Base-by-base conservation (phyloP, 2,888 invertebrate species). In the Nasonia oneida region DNA sequence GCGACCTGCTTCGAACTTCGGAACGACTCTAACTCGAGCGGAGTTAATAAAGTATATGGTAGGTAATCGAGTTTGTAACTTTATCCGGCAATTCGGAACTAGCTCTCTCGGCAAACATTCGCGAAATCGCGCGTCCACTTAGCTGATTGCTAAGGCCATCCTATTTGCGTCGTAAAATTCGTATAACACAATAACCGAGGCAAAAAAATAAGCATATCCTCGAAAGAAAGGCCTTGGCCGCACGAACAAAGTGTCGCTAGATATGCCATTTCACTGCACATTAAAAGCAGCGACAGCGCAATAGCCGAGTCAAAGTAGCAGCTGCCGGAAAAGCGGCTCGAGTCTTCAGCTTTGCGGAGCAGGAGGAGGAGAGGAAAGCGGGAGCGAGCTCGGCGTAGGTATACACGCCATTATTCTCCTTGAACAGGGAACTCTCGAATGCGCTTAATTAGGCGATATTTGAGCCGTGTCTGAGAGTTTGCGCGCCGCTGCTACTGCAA, bases 371-470 rank as follows among this genome's bases (percentile, higher is more conserved):
- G 37, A 5, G 10, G 39, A 39, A n/a, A n/a, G 57, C 1, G 67
- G 33, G 67, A 33, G 14, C 3, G 29, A 33, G 14, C 29, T 57
- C 42, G 53, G 67, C 23, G 29, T 8, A 87, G 87, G 84, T 88
- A 89, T 84, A 89, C 88, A 75, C 53, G 76, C 76, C 80, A 88
- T 90, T 90, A 90, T 88, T 89, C 88, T 86, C 88, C 88, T 83
- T 42, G 71, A 83, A 81, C 73, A 73, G 87, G 89, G 88, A 91
- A 91, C 90, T 91, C 89, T 89, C 90, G 89, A 92, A 90, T 90
- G 90, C 90, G 90, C 90, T 91, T 91, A 92, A 92, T 92, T 92
- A 92, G 90, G 88, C 90, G 90, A 92, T 92, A 91, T 91, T 90
- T 89, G 90, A 91, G 90, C 88, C 81, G 85, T 81, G 87, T 75